A percentile compares a stretch with the other conserved stretches of the same genome.
Conservation (phyloP, 2,797 vertebrate species). For the Balearica regulorum region DNA sequence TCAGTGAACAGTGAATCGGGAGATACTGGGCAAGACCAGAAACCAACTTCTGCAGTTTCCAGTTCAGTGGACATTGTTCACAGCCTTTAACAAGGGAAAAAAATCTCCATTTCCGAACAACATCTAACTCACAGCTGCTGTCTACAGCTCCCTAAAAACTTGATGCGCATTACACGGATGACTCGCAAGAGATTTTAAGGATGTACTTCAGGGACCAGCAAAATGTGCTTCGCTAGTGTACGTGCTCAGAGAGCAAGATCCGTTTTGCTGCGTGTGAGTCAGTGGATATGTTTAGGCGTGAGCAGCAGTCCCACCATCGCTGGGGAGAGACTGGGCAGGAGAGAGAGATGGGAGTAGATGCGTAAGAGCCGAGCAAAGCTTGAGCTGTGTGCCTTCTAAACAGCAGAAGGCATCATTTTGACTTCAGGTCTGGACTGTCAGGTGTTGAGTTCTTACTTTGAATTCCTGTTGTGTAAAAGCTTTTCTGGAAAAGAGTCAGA, state of each 20-base stretch:
- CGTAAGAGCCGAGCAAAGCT: not conserved
- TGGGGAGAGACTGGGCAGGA: not conserved
- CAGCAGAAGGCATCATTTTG: not conserved
- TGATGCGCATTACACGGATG: fast-evolving
- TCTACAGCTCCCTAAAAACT: not conserved
- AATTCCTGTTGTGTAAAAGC: not conserved
- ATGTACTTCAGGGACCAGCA: not conserved
- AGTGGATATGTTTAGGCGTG: fast-evolving
- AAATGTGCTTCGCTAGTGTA: not conserved
- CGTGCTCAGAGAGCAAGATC: fast-evolving
- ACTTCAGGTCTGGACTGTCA: not conserved
- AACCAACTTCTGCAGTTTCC: not conserved
- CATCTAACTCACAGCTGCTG: fast-evolving
- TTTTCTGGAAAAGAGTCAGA: not conserved
- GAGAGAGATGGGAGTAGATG: not conserved
- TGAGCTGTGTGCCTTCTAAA: too few species aligned
- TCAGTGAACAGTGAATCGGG: not conserved
- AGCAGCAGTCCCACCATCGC: not conserved
- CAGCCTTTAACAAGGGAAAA: not conserved
- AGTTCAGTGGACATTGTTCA: fast-evolving
- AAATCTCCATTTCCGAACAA: fast-evolving
- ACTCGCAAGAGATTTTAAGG: too few species aligned
- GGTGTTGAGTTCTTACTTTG: not conserved
- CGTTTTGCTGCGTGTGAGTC: fast-evolving
- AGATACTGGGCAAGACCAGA: not conserved